Conservation (phyloP, 2,113 vertebrate species). For the Mus spicilegus region DNA sequence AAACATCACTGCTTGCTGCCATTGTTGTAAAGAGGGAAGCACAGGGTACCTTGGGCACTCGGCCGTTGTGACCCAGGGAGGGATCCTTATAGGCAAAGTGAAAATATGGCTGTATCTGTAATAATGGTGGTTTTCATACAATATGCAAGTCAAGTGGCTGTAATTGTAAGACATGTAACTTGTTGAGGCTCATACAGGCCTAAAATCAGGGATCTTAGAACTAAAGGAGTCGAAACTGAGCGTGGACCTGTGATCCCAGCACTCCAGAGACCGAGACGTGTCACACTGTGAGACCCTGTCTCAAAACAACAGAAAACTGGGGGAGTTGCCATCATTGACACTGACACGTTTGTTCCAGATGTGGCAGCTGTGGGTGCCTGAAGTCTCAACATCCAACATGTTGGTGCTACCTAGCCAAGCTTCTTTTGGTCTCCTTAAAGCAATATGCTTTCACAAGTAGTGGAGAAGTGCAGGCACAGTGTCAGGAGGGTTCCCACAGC, state of each 20-base stretch:
- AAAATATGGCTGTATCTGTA: background rate
- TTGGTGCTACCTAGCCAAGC: background rate
- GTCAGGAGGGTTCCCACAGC: background rate
- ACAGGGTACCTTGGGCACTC: background rate
- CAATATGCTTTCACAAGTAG: no score
- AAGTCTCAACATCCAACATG: background rate
- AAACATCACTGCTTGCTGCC: background rate
- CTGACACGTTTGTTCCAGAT: background rate
- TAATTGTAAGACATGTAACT: background rate
- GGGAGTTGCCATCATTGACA: fast-evolving
- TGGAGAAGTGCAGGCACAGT: fast-evolving
- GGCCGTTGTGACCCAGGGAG: background rate
- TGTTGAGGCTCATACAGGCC: background rate
- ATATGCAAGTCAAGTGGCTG: background rate
- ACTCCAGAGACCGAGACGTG: background rate
- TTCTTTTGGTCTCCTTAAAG: background rate
- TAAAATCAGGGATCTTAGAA: background rate
- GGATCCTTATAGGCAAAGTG: background rate
- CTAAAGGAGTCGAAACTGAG: background rate
- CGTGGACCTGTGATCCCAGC: background rate
- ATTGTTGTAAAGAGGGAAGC: background rate
- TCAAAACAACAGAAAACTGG: background rate
- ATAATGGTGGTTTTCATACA: background rate
- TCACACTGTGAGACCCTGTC: background rate
- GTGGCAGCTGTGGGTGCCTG: background rate